These are phyloP conservation scores for Anguilla anguilla DNA, from an alignment of 2,797 vertebrate species.

Conservation along the genomic window DNA sequence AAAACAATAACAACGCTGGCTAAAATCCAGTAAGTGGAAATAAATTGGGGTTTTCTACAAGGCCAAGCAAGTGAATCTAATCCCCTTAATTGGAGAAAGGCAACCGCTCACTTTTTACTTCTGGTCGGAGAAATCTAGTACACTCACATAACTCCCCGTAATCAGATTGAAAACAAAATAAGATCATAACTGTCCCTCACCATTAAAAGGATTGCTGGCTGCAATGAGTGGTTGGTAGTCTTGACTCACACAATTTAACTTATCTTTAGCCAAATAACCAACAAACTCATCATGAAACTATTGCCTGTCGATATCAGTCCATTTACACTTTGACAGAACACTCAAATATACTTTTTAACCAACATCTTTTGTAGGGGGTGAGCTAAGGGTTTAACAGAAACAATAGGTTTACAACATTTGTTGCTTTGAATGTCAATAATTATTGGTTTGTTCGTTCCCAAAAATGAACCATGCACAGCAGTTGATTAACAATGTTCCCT, in stretches of 20 bases:
- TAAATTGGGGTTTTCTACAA: conserved; percentile 65
- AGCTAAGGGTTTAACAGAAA: neutral
- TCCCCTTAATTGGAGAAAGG: conserved; percentile 61
- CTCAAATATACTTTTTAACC: neutral
- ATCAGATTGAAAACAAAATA: conserved; percentile 34
- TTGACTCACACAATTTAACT: conserved; percentile 31
- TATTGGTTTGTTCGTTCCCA: neutral
- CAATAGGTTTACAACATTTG: neutral
- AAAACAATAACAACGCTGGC: conserved; percentile 57
- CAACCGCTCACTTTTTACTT: conserved; percentile 41
- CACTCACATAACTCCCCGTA: conserved; percentile 22
- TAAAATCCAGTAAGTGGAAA: conserved; percentile 65
- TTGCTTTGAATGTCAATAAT: neutral
- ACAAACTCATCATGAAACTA: neutral
- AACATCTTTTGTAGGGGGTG: neutral
- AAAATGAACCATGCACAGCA: neutral
- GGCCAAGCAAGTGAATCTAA: conserved; percentile 63
- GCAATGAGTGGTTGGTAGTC: conserved; percentile 24
- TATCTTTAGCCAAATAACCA: conserved; percentile 30
- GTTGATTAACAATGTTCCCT: neutral
- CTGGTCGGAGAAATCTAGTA: conserved; percentile 43
- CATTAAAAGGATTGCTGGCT: conserved; percentile 7
- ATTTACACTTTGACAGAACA: conserved; percentile 5
- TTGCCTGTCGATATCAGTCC: conserved; percentile 13
- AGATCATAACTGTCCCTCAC: conserved; percentile 18